These are phyloP conservation scores for Oryzias javanicus DNA, from an alignment of 2,113 vertebrate species.

Conservation along the genomic window DNA sequence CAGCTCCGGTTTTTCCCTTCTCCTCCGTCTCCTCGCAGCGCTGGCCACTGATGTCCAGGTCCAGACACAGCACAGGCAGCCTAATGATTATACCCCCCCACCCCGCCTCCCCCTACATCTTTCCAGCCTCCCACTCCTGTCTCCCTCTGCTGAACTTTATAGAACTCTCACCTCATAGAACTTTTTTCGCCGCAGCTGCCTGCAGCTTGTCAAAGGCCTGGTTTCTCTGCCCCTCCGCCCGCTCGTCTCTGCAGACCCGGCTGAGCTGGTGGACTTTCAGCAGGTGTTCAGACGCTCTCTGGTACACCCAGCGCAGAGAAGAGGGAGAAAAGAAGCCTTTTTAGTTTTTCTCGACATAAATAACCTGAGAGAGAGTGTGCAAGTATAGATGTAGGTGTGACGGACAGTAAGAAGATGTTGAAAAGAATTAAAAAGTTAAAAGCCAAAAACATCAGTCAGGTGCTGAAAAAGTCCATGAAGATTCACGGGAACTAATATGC, in stretches of 20 bases:
- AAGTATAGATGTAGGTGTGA: too few species aligned
- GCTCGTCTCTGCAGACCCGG: slow-evolving; percentile 88
- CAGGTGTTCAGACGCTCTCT: slow-evolving; percentile 84
- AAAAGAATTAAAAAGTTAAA: too few species aligned
- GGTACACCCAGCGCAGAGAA: slow-evolving; percentile 76
- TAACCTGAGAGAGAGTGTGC: too few species aligned
- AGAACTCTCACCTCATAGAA: slow-evolving; percentile 75
- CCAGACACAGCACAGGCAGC: slow-evolving; percentile 48
- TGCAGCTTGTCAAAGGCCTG: slow-evolving; percentile 87
- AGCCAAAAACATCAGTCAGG: too few species aligned
- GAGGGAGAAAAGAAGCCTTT: slow-evolving; percentile 8
- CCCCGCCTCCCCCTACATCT: background rate
- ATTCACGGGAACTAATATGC: too few species aligned
- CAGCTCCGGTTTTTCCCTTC: slow-evolving; percentile 27
- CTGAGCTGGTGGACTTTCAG: slow-evolving; percentile 87
- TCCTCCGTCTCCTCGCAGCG: slow-evolving; percentile 40
- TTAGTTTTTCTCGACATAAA: too few species aligned
- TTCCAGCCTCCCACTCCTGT: slow-evolving; percentile 21
- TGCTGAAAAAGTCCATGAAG: too few species aligned
- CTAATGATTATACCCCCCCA: slow-evolving; percentile 46
- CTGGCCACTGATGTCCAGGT: slow-evolving; percentile 56
- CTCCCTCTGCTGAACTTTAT: slow-evolving; percentile 30
- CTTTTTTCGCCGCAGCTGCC: slow-evolving; percentile 80
- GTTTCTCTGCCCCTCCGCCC: slow-evolving; percentile 84
- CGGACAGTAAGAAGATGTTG: too few species aligned